Percentiles rank a stretch among this genome's conserved stretches.
These are phyloP conservation scores for Panagrolaimus sp. DNA, from an alignment of 1,140 invertebrate genomes.

Conservation along the genomic window DNA sequence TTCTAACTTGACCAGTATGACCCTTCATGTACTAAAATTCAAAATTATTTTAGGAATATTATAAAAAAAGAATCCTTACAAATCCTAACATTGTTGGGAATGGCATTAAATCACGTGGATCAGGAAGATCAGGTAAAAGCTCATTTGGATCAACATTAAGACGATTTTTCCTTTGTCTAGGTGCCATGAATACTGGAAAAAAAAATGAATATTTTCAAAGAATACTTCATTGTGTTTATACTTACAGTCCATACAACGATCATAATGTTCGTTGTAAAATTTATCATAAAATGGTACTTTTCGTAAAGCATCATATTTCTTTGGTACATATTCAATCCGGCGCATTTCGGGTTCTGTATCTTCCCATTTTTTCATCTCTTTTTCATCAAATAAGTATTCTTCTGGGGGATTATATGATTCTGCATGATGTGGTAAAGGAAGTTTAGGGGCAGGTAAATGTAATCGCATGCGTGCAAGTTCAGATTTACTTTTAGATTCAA, in stretches of 20 bases:
- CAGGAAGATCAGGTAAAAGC: constrained; percentile 86
- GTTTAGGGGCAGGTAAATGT: constrained; percentile 83
- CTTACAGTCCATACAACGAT: constrained; percentile 77
- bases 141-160: constrained; percentile 84
- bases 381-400: constrained; percentile 85
- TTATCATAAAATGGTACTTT: constrained; percentile 76
- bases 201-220: too few relatives aligned
- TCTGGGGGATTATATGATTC: constrained; percentile 96
- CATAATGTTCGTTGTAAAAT: constrained; percentile 84
- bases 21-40: constrained; percentile 70
- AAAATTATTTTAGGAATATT: too few relatives aligned
- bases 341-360: constrained; percentile 77
- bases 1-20: constrained; percentile 79
- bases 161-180: constrained; percentile 79
- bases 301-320: constrained; percentile 74
- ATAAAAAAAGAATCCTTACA: constrained; percentile 58
- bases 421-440: constrained; percentile 78
- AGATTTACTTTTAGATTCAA: constrained; percentile 59
- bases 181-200: constrained; percentile 83
- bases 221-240: too few relatives aligned
- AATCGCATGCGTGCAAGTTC: constrained; percentile 57
- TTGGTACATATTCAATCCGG: constrained; percentile 83
- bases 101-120: constrained; percentile 88
- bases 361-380: constrained; percentile 68
- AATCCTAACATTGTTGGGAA: constrained; percentile 83